Evolutionary conservation across 2,888 invertebrate species (phyloP).

Genomic region (Crocallis elinguaria): DNA sequence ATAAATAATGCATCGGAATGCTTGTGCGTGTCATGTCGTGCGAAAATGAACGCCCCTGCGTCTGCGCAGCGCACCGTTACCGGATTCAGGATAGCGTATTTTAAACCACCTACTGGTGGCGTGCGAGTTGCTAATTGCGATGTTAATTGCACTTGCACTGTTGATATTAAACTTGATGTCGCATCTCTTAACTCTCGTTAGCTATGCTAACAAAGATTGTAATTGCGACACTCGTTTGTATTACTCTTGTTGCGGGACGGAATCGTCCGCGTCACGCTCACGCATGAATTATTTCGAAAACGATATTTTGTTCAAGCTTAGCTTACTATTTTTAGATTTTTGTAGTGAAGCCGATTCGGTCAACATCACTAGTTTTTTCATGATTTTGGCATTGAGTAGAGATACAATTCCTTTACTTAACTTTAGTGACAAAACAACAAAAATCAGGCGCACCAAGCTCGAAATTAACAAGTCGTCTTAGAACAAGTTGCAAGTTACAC

Average conservation of each 20-base stretch:
- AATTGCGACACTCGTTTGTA: conserved; percentile 11
- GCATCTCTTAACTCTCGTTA: conserved; percentile 27
- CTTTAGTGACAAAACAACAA: not conserved
- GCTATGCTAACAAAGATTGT: conserved; percentile 9
- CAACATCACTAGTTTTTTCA: too few species aligned
- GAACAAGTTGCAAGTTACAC: conserved; percentile 21
- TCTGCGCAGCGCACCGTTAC: conserved; percentile 47
- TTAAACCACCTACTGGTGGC: conserved; percentile 37
- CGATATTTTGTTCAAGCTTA: too few species aligned
- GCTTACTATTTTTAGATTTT: too few species aligned
- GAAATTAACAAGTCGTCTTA: conserved; percentile 4
- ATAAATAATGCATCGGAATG: conserved; percentile 77
- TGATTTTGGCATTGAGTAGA: too few species aligned
- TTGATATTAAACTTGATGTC: conserved; percentile 32
- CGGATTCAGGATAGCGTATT: conserved; percentile 48
- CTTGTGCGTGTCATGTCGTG: conserved; percentile 61
- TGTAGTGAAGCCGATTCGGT: too few species aligned
- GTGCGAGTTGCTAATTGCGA: conserved; percentile 37
- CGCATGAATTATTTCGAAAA: conserved; percentile 2
- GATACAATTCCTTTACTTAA: not conserved
- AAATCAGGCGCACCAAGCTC: not conserved
- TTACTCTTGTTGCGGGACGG: not conserved
- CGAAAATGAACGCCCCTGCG: conserved; percentile 63
- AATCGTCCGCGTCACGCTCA: conserved; percentile 1
- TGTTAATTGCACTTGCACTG: conserved; percentile 39